phyloP scores from a whole-genome alignment of 2,888 invertebrate species.

The Amphipyra tragopoginis region DNA sequence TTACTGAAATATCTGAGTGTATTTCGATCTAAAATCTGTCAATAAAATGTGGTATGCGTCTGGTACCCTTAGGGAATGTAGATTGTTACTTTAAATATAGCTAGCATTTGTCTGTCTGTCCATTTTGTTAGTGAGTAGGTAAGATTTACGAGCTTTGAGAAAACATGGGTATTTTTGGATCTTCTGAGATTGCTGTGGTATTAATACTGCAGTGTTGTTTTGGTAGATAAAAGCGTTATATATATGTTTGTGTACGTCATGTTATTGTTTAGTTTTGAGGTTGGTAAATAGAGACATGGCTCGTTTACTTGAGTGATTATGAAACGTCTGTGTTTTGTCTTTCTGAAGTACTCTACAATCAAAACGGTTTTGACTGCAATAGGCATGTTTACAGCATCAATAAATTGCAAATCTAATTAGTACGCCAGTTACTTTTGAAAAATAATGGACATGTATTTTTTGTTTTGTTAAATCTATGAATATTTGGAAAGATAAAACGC shows the following conservation, averaged over 20 bases:
- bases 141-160: constrained; percentile 77
- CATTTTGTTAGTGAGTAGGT: constrained; percentile 76
- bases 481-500: no score
- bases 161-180: constrained; percentile 71
- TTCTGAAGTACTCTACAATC: no score
- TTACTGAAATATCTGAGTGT: constrained; percentile 18
- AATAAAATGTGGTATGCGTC: constrained; percentile 46
- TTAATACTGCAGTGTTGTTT: background rate
- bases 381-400: no score
- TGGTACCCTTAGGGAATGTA: constrained; percentile 72
- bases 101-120: constrained; percentile 82
- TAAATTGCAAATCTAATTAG: no score
- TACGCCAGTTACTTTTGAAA: no score
- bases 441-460: no score
- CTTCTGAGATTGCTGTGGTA: constrained; percentile 8
- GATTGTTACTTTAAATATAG: constrained; percentile 76
- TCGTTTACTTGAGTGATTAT: background rate
- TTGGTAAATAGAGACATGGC: background rate
- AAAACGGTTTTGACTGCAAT: no score
- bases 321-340: no score
- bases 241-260: background rate
- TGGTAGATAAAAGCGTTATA: background rate
- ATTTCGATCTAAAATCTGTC: constrained; percentile 37
- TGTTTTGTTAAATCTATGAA: no score
- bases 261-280: background rate